phyloP scores from a whole-genome alignment of 2,113 vertebrate species.

The Poicephalus gulielmi region DNA sequence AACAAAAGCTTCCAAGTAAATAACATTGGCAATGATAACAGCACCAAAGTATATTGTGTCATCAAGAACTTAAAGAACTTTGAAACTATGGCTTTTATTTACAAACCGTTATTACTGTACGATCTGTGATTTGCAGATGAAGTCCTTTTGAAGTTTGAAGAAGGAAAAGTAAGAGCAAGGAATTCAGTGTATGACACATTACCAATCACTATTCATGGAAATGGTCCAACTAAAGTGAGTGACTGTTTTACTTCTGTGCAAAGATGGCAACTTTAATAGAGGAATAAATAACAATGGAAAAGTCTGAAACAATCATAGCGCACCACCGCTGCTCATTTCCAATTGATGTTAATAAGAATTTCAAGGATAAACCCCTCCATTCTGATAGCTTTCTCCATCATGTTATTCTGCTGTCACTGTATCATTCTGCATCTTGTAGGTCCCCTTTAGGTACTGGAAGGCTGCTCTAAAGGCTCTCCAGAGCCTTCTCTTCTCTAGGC shows the following conservation, averaged over 20 bases:
- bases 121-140: slow-evolving; percentile 82
- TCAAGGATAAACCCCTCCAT: neutral
- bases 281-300: neutral
- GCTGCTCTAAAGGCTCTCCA: neutral
- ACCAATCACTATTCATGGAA: slow-evolving; percentile 89
- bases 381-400: neutral
- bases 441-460: neutral
- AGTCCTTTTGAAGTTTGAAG: slow-evolving; percentile 94
- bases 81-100: neutral
- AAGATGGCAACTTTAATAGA: neutral
- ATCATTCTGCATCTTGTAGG: neutral
- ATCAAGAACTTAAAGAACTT: neutral
- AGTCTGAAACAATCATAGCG: neutral
- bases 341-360: neutral
- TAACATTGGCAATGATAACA: neutral
- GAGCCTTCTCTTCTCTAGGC: too few relatives aligned
- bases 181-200: slow-evolving; percentile 91
- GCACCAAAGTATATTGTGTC: neutral
- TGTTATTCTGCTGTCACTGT: neutral
- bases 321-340: neutral
- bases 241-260: neutral
- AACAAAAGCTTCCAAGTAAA: neutral
- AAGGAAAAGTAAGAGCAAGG: slow-evolving; percentile 84
- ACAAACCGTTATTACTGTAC: neutral
- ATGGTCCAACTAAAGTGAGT: slow-evolving; percentile 94